Base-by-base conservation (phyloP, 2,113 vertebrate genomes). In the Nannospalax galili region DNA sequence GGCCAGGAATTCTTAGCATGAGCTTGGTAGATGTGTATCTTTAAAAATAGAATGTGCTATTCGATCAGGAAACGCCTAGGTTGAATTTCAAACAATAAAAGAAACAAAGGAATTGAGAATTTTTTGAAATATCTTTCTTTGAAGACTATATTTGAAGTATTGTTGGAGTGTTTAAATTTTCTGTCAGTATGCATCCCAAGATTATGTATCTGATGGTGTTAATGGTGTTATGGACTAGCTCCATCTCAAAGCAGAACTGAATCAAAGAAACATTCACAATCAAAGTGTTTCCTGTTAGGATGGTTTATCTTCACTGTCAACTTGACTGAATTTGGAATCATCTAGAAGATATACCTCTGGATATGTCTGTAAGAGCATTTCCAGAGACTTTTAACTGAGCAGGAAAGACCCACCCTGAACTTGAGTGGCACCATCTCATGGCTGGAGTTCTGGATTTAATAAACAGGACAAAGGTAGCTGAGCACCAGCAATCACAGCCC, bases 31-130 rank as follows among this genome's bases (percentile, higher is more conserved):
- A 86, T 52, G 42, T 48, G 45, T 58, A 42, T 67, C 62, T 92
- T 95, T 95, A 96, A 35, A n/a, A 92, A 73, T 52, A 96, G 73
- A 92, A 88, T 69, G 37, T 91, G 10, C 30, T 93, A 52, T 88
- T 96, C 89, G 94, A 78, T 96, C 40, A 58, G 19, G 17, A 96
- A 97, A 90, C 65, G 52, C 69, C 65, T 77, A 77, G 75, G 45
- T 88, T 30, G 65, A 24, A 5, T 95, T 97, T 92, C 92, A 94
- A 96, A 93, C 67, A 80, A 90, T 74, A 45, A 79, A 91, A 94
- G 67, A 90, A 92, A 89, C 94, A 67, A 93, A 87, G 40, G 69
- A 78, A n/a, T 56, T 32, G 48, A 74, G 42, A 93, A 92, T 42
- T 69, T 81, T 78, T 37, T 30, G 40, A 87, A 69, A 60, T 19